Conservation (phyloP, 2,113 vertebrate genomes). For the Martes martes region DNA sequence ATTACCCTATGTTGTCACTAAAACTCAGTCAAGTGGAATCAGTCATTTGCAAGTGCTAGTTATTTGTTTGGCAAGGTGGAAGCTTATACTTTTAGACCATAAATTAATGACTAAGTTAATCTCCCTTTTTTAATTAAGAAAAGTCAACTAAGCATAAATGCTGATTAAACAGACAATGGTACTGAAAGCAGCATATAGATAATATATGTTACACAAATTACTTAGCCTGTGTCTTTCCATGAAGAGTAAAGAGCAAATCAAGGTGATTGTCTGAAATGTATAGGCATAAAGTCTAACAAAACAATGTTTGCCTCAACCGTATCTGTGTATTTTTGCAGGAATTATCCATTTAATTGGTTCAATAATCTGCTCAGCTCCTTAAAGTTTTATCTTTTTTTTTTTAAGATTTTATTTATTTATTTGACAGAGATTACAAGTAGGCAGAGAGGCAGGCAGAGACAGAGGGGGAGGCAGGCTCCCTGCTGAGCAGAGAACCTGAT, state of each 20-base stretch:
- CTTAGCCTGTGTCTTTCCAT: neutral
- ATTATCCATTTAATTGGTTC: neutral
- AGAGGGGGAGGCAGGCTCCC: too few species aligned
- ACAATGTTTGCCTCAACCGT: neutral
- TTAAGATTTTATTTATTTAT: too few species aligned
- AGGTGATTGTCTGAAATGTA: conserved; percentile 37
- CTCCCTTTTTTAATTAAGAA: conserved; percentile 77
- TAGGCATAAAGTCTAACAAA: neutral
- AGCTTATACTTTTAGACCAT: conserved; percentile 59
- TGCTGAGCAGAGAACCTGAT: too few species aligned
- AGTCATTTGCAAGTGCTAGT: conserved; percentile 48
- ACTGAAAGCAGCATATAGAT: conserved; percentile 35
- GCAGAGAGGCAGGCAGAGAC: too few species aligned
- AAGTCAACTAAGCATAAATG: conserved; percentile 73
- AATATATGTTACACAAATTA: conserved; percentile 58
- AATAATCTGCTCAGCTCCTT: neutral
- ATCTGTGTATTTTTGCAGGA: neutral
- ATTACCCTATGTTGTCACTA: conserved; percentile 56
- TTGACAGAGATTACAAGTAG: too few species aligned
- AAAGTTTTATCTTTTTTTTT: neutral
- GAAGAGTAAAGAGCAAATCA: conserved; percentile 18
- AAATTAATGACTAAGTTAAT: conserved; percentile 75
- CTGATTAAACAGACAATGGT: conserved; percentile 62
- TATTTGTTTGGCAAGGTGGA: conserved; percentile 69
- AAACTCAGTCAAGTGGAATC: conserved; percentile 55